These are phyloP conservation scores for Eriosoma lanigerum DNA, from an alignment of 1,140 invertebrate genomes.

Conservation along the genomic window DNA sequence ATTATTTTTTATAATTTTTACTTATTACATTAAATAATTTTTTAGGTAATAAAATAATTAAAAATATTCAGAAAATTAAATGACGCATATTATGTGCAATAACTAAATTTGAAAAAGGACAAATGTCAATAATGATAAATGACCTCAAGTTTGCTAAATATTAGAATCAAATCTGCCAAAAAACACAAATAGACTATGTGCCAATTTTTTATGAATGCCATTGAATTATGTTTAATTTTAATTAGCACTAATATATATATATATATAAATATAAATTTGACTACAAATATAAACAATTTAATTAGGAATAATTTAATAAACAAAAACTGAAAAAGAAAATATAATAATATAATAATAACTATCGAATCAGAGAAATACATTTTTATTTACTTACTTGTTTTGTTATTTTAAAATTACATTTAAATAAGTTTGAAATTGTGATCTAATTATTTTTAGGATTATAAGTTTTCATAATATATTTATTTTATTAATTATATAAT, in stretches of 20 bases:
- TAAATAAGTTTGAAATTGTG: too few species aligned
- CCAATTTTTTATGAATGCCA: constrained; percentile 27
- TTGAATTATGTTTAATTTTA: constrained; percentile 32
- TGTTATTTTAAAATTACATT: too few species aligned
- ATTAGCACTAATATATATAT: background rate
- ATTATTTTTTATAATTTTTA: background rate
- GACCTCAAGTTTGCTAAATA: constrained; percentile 29
- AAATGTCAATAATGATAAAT: constrained; percentile 21
- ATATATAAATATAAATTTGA: background rate
- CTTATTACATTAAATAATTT: background rate
- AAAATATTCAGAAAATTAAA: background rate
- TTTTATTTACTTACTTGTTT: too few species aligned
- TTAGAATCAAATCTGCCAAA: constrained; percentile 33
- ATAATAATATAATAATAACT: too few species aligned
- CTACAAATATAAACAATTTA: too few species aligned
- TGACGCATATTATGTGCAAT: constrained; percentile 10
- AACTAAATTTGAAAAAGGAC: background rate
- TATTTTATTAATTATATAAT: too few species aligned
- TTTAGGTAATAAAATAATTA: background rate
- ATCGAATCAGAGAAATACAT: too few species aligned
- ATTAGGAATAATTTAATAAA: too few species aligned
- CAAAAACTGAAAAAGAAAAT: too few species aligned
- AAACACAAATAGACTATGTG: background rate
- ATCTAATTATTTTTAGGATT: too few species aligned
- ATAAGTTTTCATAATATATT: too few species aligned